Conservation (phyloP, 2,888 invertebrate species). For the Macaria liturata region DNA sequence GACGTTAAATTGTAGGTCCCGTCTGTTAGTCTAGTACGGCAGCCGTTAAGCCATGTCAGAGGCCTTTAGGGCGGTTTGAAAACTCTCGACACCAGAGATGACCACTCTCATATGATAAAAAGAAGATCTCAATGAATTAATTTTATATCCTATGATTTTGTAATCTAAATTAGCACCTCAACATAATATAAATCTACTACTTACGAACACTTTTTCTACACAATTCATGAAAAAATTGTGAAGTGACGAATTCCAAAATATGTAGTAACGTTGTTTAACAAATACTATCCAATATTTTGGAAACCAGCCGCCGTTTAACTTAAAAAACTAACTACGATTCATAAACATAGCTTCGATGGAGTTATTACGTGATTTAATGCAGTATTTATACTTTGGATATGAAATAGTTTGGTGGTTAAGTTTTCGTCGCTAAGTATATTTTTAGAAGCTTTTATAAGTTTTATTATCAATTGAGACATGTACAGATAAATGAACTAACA, state of each 20-base stretch:
- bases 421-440: not conserved
- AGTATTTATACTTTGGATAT: too few species aligned
- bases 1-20: too few species aligned
- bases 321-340: slow-evolving; percentile 32
- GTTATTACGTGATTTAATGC: not conserved
- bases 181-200: too few species aligned
- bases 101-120: too few species aligned
- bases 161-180: too few species aligned
- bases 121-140: too few species aligned
- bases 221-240: slow-evolving; percentile 1
- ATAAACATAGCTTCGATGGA: slow-evolving; percentile 27
- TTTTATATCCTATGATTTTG: not conserved
- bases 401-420: not conserved
- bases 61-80: too few species aligned
- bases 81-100: too few species aligned
- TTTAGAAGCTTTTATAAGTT: not conserved
- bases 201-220: not conserved
- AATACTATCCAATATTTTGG: slow-evolving; percentile 37
- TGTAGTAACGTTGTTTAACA: slow-evolving; percentile 37
- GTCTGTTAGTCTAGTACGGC: too few species aligned
- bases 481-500: too few species aligned
- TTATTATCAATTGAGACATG: not conserved
- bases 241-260: slow-evolving; percentile 23
- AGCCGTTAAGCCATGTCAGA: too few species aligned
- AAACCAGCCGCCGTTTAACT: slow-evolving; percentile 36